Base-by-base conservation (phyloP, 2,888 invertebrate genomes). In the Sarcophaga variegata region DNA sequence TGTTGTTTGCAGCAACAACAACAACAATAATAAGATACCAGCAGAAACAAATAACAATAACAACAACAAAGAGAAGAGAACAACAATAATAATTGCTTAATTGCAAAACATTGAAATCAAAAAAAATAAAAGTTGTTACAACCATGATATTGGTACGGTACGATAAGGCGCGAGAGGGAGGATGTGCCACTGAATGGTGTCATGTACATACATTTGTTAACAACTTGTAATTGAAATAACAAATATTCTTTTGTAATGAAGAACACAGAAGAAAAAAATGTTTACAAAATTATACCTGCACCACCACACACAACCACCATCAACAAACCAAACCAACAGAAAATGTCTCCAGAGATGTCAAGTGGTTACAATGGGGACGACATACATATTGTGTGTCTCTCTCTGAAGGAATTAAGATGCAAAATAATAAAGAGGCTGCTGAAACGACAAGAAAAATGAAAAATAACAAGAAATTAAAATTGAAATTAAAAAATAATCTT, bases 11-110 rank as follows among this genome's bases (percentile, higher is more conserved):
- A 25, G 20, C 22, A 22, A 22, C 22, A 22, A 22, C 22, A 22
- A 22, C 17, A 78, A 70, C 8, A 47, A 3, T 8, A 75, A 22
- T 22, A 83, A 70, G 78, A 82, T 62, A 75, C 74, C 70, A 75
- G 27, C 27, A 27, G 27, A 27, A 27, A 4, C 4, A 27, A 27
- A 27, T 27, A 27, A 27, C 4, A 27, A 27, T 0, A 27, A 27
- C 81, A 82, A 77, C 83, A 83, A 66, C 69, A 45, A 45, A 75
- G 66, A 81, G 4, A 81, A 66, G 62, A 83, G 2, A 76, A 12
- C 45, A 76, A 12, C 45, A 62, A n/a, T 87, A 90, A 90, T 91
- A 92, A 92, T 92, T 92, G 92, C 91, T 91, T 90, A 89, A 90
- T 90, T 91, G 91, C 85, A 86, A 88, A 86, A 87, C 81, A 83